Evolutionary conservation across 2,888 invertebrate species (phyloP), one percentile per base, ranked within the genome.

Genomic region (Xylophagus ater): DNA sequence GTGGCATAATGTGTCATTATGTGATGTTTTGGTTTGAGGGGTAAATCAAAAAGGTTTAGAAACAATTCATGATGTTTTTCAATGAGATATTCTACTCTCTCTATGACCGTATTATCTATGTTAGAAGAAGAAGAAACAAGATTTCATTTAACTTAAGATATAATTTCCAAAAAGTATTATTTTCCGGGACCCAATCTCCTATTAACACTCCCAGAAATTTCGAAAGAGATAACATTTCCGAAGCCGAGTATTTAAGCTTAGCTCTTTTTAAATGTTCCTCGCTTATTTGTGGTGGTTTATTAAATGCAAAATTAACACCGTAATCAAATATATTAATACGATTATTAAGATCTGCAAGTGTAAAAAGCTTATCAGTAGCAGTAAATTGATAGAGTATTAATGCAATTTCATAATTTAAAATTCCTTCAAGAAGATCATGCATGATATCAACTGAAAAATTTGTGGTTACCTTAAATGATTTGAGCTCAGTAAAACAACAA

Each of bases 361-460:
- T 13, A 26, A 38, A 32, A 26, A 14, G 32, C 30, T 40, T 40
- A 7, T 36, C 25, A 5, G 4, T 13, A 20, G 31, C 10, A 13
- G 42, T 29, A 26, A 35, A 42, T 17, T 35, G 20, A n/a, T 45
- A 14, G 17, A 45, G 31, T 20, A 47, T 35, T 4, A 30, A 7
- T 8, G 30, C 10, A 17, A 47, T 12, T 35, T 43, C 43, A 18
- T 25, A 43, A n/a, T 28, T 17, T 2, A 8, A 9, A 24, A 24
- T 17, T 9, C 33, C 33, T 15, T 33, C 23, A 4, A 24, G 14
- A 7, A 47, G n/a, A 32, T 50, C 48, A 29, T 49, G 50, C 29
- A 43, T 42, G 13, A 47, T 37, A 37, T 49, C 50, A 13, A 45
- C 35, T 3, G 26, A 24, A 33, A 25, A 26, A 21, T 50, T 50